A percentile compares a stretch with the other conserved stretches of the same genome.
Conservation (phyloP, 2,888 invertebrate genomes). For the Odontocerum albicorne region DNA sequence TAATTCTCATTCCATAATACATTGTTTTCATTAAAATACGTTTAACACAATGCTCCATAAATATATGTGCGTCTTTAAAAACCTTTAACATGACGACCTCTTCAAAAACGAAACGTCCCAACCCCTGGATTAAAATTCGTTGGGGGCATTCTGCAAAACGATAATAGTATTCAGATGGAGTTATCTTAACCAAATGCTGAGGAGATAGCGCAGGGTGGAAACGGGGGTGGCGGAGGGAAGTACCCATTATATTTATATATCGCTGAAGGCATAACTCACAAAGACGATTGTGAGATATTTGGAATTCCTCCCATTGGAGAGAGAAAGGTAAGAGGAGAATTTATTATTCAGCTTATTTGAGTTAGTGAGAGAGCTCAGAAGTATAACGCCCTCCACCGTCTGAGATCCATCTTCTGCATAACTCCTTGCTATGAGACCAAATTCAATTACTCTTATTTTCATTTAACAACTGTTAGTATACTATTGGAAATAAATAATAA, state of each 20-base stretch:
- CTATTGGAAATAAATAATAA: too few relatives aligned
- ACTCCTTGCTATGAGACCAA: too few relatives aligned
- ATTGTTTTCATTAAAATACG: too few relatives aligned
- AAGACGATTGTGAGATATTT: conserved; percentile 21
- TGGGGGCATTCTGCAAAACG: conserved; percentile 23
- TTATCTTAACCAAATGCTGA: conserved; percentile 28
- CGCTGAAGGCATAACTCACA: conserved; percentile 19
- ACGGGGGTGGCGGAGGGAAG: conserved; percentile 2
- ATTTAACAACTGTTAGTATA: too few relatives aligned
- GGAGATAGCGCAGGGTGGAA: conserved; percentile 14
- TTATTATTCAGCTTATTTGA: conserved; percentile 19
- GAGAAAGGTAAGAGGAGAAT: conserved; percentile 10
- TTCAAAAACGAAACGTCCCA: too few relatives aligned
- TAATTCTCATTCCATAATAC: too few relatives aligned
- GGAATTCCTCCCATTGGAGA: conserved; percentile 15
- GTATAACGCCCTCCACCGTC: background rate
- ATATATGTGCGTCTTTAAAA: too few relatives aligned
- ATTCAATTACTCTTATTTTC: too few relatives aligned
- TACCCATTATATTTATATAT: conserved; percentile 14
- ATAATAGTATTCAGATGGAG: conserved; percentile 37
- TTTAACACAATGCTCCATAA: too few relatives aligned
- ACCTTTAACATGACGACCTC: too few relatives aligned
- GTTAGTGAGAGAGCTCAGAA: background rate
- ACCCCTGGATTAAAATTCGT: conserved; percentile 19
- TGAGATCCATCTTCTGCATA: too few relatives aligned